Evolutionary conservation across 2,113 vertebrate species (phyloP), one percentile per base, ranked within the genome.

Genomic region (Anarhynchus alexandrinus): DNA sequence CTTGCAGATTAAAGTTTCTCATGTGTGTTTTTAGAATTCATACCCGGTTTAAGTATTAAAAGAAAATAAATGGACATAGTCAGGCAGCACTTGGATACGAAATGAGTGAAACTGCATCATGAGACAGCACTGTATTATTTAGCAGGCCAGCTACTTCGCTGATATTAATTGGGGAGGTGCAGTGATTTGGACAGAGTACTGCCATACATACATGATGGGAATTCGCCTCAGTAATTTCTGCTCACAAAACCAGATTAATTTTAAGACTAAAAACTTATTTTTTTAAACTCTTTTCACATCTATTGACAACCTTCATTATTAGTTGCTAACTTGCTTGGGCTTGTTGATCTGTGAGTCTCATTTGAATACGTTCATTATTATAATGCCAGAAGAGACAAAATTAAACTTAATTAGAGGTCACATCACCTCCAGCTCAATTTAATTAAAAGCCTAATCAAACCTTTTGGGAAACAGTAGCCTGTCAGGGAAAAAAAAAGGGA

Each of bases 401-500:
- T 96, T 95, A 96, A 97, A 96, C 93, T 96, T 97, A 97, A 98
- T 97, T 97, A 96, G 96, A 96, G 97, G 96, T 97, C 96, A 95
- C 76, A 88, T 76, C 81, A 94, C 94, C 88, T 96, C 77, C 62
- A 96, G 94, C 70, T 97, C 91, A 92, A 97, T 74, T 97, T 98
- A 98, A 98, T 98, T 98, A 97, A 97, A 97, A 96, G 92, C 82
- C 86, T 97, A 94, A 97, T 97, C 93, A 97, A 97, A 90, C 59
- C 88, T 96, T 96, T 70, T 72, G 94, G 83, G 97, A 93, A 97
- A 90, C 78, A 76, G 85, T 79, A 97, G 82, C 82, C 93, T 97
- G 85, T 96, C 82, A 96, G 65, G 86, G 69, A 71, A 90, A 84
- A 84, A 96, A 92, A 88, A 90, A 25, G 90, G 38, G 34, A 85